Evolutionary conservation across 2,113 vertebrate genomes (phyloP), one percentile per base, ranked within the genome.

Genomic region (Tetrao urogallus): DNA sequence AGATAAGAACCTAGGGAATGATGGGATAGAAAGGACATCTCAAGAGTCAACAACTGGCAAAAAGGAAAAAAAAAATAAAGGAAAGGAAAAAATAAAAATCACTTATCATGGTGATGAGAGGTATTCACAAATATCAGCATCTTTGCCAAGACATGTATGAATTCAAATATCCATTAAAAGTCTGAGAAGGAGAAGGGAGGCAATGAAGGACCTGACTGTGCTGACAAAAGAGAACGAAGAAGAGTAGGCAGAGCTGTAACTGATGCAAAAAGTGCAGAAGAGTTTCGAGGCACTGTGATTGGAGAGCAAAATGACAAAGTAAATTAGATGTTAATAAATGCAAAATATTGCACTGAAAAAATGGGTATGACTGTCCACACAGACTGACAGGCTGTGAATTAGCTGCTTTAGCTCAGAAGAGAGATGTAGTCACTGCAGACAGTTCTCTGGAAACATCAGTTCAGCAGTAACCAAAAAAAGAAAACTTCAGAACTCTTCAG

Each of bases 291-390:
- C 45, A 32, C 60, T 42, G 22, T 13, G 82, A 88, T 0, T 88
- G 82, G 67, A 80, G 56, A 90, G 88, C 10, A 88, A 88, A 94
- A 69, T 71, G 86, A 93, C 80, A 83, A 82, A 71, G 56, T 81
- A 81, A 88, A 94, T 95, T 92, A 80, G 79, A 64, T 81, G 86
- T 86, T 95, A 93, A 93, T 86, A 90, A 94, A 94, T 90, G 93
- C 20, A 88, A 90, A 91, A 80, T 56, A 86, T 22, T 71, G 66
- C 60, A 67, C 27, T 45, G 40, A 48, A 90, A 90, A 83, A 84
- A 40, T 16, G 12, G 73, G 25, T 34, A 63, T 8, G 10, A 77
- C n/a, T 77, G 72, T 90, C 88, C 64, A 77, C 56, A 57, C 0
- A 88, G 90, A 91, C 57, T 88, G 93, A 90, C 82, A 80, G 88